These are phyloP conservation scores for Drosophila lini DNA, from an alignment of 1,140 invertebrate species.

Conservation along the genomic window DNA sequence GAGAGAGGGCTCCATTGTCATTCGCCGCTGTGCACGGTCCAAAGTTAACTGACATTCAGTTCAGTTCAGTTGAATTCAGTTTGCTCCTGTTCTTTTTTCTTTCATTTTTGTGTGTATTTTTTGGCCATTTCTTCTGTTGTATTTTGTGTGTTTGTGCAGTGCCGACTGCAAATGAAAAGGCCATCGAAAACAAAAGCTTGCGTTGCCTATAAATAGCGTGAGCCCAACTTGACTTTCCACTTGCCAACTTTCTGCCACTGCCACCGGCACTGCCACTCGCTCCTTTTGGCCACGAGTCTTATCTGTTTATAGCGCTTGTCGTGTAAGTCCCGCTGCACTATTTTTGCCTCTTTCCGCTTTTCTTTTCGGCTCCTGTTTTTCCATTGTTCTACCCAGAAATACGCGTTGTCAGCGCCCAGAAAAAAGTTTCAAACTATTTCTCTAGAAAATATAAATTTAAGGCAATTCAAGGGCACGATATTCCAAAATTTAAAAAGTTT, in stretches of 20 bases:
- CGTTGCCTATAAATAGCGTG: slow-evolving; percentile 79
- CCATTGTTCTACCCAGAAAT: slow-evolving; percentile 49
- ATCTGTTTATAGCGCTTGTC: slow-evolving; percentile 60
- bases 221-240: slow-evolving; percentile 73
- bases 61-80: slow-evolving; percentile 25
- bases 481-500: no score
- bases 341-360: slow-evolving; percentile 15
- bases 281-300: slow-evolving; percentile 43
- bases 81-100: slow-evolving; percentile 31
- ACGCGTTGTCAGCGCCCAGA: slow-evolving; percentile 13
- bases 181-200: slow-evolving; percentile 80
- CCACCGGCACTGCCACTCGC: slow-evolving; percentile 14
- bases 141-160: slow-evolving; percentile 45
- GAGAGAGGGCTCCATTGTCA: slow-evolving; percentile 41
- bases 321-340: slow-evolving; percentile 53
- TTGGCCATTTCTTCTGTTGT: slow-evolving; percentile 38
- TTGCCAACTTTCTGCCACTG: slow-evolving; percentile 62
- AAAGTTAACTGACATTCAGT: slow-evolving; percentile 66
- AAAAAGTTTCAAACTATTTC: background rate
- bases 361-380: slow-evolving; percentile 11
- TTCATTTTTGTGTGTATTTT: slow-evolving; percentile 16
- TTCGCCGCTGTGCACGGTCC: slow-evolving; percentile 36
- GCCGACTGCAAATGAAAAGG: slow-evolving; percentile 78
- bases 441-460: background rate
- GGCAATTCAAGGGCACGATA: background rate